Evolutionary conservation across 2,113 vertebrate genomes (phyloP).

Genomic region (Oxygymnocypris stewartii): DNA sequence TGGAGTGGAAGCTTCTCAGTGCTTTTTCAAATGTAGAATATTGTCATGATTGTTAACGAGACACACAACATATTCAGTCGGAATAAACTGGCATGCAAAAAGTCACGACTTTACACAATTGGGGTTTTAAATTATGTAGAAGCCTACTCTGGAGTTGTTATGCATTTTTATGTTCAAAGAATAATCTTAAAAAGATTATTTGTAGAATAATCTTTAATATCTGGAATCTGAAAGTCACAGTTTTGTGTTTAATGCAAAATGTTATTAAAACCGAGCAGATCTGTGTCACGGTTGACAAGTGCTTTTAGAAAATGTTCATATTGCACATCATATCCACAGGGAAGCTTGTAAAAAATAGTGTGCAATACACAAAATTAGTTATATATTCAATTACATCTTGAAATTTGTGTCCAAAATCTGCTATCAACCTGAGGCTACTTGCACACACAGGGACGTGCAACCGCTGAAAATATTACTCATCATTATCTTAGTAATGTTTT

Average conservation of each 20-base stretch:
- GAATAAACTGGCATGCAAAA: conserved; percentile 4
- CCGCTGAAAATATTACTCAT: not conserved
- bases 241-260: not conserved
- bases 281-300: not conserved
- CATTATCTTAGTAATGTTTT: conserved; percentile 24
- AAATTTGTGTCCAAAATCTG: not conserved
- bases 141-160: not conserved
- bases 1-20: conserved; percentile 47
- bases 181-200: too few relatives aligned
- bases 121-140: not conserved
- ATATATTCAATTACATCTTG: not conserved
- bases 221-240: not conserved
- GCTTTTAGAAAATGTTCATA: not conserved
- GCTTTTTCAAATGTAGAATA: conserved; percentile 37
- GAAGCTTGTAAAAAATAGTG: not conserved
- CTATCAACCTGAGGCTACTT: conserved; percentile 13
- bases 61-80: conserved; percentile 13
- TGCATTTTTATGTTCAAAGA: not conserved
- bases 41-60: conserved; percentile 32
- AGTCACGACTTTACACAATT: not conserved
- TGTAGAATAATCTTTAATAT: not conserved
- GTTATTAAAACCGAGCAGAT: not conserved
- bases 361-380: conserved; percentile 2
- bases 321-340: not conserved
- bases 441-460: not conserved